Conservation (phyloP, 2,797 vertebrate genomes). For the Hippocampus kuda region DNA sequence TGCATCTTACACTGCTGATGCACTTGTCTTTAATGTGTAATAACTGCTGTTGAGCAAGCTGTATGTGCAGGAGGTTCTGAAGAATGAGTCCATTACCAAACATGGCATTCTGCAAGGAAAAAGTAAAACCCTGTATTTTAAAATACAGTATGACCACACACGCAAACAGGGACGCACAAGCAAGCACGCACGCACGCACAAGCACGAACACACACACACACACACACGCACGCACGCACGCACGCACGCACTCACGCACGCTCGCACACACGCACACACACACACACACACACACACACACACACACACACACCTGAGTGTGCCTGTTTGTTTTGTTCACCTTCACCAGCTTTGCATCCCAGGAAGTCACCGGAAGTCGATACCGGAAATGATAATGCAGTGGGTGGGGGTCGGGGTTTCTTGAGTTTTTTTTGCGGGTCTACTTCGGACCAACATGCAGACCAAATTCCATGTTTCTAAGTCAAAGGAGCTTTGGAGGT, state of each 20-base stretch:
- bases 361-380: not conserved
- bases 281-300: not conserved
- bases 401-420: no score
- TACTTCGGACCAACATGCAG: not conserved
- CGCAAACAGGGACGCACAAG: not conserved
- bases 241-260: constrained; percentile 3
- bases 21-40: constrained; percentile 84
- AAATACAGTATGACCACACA: not conserved
- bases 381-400: not conserved
- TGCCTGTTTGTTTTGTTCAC: not conserved
- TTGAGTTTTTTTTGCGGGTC: not conserved
- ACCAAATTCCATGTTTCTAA: not conserved
- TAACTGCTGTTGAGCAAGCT: constrained; percentile 82
- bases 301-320: not conserved
- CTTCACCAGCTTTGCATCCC: not conserved
- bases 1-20: constrained; percentile 75
- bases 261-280: no score
- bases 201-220: not conserved
- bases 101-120: constrained; percentile 60
- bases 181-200: not conserved
- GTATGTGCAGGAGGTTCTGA: constrained; percentile 82
- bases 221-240: not conserved
- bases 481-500: not conserved
- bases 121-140: constrained; percentile 3
- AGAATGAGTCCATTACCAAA: constrained; percentile 78